A percentile compares a stretch with the other conserved stretches of the same genome.
These are phyloP conservation scores for Tenebrio molitor DNA, from an alignment of 1,140 invertebrate genomes.

Conservation along the genomic window DNA sequence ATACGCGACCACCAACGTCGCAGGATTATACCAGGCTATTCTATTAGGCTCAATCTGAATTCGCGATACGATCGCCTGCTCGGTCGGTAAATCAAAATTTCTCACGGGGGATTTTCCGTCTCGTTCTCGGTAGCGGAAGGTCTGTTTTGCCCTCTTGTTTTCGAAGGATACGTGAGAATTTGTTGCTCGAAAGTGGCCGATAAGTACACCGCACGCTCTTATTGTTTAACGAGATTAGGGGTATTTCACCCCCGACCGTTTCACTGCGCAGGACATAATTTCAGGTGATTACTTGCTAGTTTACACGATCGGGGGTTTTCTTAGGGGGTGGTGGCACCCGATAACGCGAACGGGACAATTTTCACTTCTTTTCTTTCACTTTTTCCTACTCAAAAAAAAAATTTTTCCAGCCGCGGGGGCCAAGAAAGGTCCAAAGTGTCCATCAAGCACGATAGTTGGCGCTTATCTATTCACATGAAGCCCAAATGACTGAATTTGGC, in stretches of 20 bases:
- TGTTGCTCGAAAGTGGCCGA: constrained; percentile 1
- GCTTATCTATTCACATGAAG: too few species aligned
- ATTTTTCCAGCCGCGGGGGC: too few species aligned
- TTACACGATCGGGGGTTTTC: constrained; percentile 25
- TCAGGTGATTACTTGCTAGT: constrained; percentile 28
- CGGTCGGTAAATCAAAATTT: constrained; percentile 51
- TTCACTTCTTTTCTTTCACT: too few species aligned
- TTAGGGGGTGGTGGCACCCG: too few species aligned
- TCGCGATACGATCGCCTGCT: constrained; percentile 58
- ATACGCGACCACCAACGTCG: constrained; percentile 63
- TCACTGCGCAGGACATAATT: constrained; percentile 42
- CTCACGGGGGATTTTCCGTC: constrained; percentile 44
- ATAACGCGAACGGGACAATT: too few species aligned
- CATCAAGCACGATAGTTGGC: too few species aligned
- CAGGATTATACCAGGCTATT: constrained; percentile 55
- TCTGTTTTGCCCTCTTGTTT: constrained; percentile 32
- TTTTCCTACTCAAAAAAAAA: too few species aligned
- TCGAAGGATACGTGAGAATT: constrained; percentile 12
- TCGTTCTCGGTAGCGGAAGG: constrained; percentile 47
- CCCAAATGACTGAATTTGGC: too few species aligned
- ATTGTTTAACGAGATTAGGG: constrained; percentile 40
- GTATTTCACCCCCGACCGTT: constrained; percentile 40
- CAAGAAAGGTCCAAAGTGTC: too few species aligned
- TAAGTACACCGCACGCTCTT: constrained; percentile 36
- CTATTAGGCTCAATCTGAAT: constrained; percentile 60